Evolutionary conservation across 2,888 invertebrate species (phyloP), one percentile per base, ranked within the genome.

Genomic region (Pocota personata): DNA sequence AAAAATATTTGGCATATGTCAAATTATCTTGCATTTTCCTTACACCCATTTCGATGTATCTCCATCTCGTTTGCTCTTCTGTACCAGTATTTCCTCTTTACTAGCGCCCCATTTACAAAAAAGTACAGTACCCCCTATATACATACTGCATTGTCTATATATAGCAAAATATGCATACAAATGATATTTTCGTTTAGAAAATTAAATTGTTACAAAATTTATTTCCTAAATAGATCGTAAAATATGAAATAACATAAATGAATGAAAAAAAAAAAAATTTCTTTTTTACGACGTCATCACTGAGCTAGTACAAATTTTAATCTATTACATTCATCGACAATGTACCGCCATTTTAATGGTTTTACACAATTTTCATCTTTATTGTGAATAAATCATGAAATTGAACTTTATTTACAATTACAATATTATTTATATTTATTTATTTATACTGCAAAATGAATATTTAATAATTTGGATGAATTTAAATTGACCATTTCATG

Each of bases 121-220:
- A 60, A 50, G 77, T 77, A 77, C 67, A 77, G 77, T 77, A 35
- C 67, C 10, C 32, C 37, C 12, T 5, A 71, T 4, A 35, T 43
- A 32, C 5, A 12, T 32, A 12, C 19, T 32, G 19, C 8, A 64
- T 21, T 16, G 14, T 24, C 1, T 7, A 35, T 52, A 52, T 32
- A 37, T 37, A 35, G n/a, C n/a, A 48, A 7, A n/a, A 7, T 7
- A 12, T 35, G 2, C n/a, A 19, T 21, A 1, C 8, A 48, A 35
- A 30, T 43, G n/a, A n/a, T 6, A 24, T 27, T 50, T 12, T 14
- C 46, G 19, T 43, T 55, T 24, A 5, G 2, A 12, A 14, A 35
- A 35, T 19, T 5, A 55, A 3, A 35, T 57, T 19, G 0, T 37
- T 10, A 24, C 21, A 24, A 14, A 58, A 60, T 14, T 19, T 2